Base-by-base conservation (phyloP, 2,797 vertebrate species). In the Dallia pectoralis region DNA sequence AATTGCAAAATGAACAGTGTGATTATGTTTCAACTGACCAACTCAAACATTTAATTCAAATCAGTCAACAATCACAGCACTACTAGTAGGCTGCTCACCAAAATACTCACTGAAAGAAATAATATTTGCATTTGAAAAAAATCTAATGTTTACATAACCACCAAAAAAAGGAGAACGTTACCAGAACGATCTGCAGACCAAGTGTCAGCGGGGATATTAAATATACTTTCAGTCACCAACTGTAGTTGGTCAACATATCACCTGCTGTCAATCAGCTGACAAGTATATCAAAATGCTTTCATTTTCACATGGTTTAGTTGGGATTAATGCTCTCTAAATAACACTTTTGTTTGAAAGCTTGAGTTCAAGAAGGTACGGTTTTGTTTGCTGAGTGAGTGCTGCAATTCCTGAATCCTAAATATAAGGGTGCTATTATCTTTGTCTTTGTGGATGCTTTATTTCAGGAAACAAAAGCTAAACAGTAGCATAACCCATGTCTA, bases 401-500 rank as follows among this genome's bases (percentile, higher is more conserved):
- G 51, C 3, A 56, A 56, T 2, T 3, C 25, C 25, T 47, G 22
- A 67, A 65, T 36, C 30, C 6, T 64, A 64, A 33, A 30, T 30
- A 65, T 9, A 19, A 47, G 9, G 25, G 47, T 19, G 29, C 14
- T 2, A 25, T 64, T 16, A 9, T 51, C 18, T 33, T 53, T 7
- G 19, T 32, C n/a, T 66, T 44, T 66, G 44, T 65, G 47, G 18
- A 30, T 18, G 36, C 40, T 48, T 14, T 7, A 67, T 12, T 49
- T 76, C 11, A 48, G 64, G 40, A 70, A 44, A 51, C 33, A 2
- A 67, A 59, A 48, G 32, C 25, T 56, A 30, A 19, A 33, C n/a
- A 65, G 40, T 40, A 76, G 63, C 51, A 64, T 32, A 18, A 27
- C 16, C 18, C 48, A 29, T 19, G 11, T 9, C 12, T 51, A n/a